Percentiles rank a stretch among this genome's conserved stretches.
These are phyloP conservation scores for Athripsodes cinereus DNA, from an alignment of 2,888 invertebrate genomes.

Conservation along the genomic window DNA sequence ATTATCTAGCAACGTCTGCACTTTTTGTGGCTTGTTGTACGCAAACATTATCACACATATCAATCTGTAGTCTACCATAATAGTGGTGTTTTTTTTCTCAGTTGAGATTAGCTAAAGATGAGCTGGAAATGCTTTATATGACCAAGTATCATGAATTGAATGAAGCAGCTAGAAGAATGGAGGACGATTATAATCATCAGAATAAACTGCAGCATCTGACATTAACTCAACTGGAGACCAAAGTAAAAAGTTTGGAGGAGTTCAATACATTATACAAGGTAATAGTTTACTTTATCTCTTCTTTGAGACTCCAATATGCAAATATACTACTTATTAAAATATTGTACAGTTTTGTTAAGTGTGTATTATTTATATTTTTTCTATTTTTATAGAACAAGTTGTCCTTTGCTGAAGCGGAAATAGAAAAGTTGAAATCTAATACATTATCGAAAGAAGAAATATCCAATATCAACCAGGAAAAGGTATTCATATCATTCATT, in stretches of 20 bases:
- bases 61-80: too few relatives aligned
- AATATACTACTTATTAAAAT: too few relatives aligned
- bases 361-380: too few relatives aligned
- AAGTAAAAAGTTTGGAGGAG: constrained; percentile 33
- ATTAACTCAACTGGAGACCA: constrained; percentile 33
- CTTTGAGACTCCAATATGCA: too few relatives aligned
- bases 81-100: constrained; percentile 2
- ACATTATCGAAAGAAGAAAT: background rate
- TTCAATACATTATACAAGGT: constrained; percentile 34
- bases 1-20: too few relatives aligned
- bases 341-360: too few relatives aligned
- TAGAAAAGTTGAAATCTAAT: constrained; percentile 15
- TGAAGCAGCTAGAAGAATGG: constrained; percentile 53
- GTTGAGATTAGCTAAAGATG: constrained; percentile 43
- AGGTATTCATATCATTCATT: too few relatives aligned
- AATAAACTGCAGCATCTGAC: constrained; percentile 45
- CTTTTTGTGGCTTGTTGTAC: too few relatives aligned
- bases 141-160: constrained; percentile 52
- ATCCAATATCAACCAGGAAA: background rate
- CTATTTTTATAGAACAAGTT: constrained; percentile 19
- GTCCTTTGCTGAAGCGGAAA: constrained; percentile 30
- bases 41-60: too few relatives aligned
- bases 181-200: constrained; percentile 52
- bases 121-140: constrained; percentile 53
- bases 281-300: too few relatives aligned